phyloP scores from a whole-genome alignment of 1,140 invertebrate species.

The Piezodorus guildinii region DNA sequence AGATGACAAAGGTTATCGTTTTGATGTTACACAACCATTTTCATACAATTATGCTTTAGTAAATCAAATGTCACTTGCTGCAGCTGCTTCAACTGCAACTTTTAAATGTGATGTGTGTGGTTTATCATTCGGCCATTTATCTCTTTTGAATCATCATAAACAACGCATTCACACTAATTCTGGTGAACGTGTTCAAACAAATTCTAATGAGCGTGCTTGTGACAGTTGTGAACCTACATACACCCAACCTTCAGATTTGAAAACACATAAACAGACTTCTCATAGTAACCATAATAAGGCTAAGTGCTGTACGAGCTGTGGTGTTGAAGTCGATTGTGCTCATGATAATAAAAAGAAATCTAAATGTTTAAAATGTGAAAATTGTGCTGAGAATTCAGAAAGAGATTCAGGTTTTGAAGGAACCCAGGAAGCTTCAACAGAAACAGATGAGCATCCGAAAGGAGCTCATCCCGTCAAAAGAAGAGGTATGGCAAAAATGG shows the following conservation, averaged over 20 bases:
- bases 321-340: slow-evolving; percentile 36
- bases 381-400: slow-evolving; percentile 24
- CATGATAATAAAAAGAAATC: slow-evolving; percentile 31
- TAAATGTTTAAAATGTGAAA: slow-evolving; percentile 32
- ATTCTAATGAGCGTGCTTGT: slow-evolving; percentile 27
- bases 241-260: slow-evolving; percentile 30
- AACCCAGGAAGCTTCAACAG: slow-evolving; percentile 18
- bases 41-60: slow-evolving; percentile 42
- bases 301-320: slow-evolving; percentile 38
- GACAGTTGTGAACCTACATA: slow-evolving; percentile 31
- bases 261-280: slow-evolving; percentile 30
- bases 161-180: slow-evolving; percentile 49
- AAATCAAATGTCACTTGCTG: slow-evolving; percentile 43
- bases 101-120: slow-evolving; percentile 79
- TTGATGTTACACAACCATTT: slow-evolving; percentile 42
- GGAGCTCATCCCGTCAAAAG: slow-evolving; percentile 72
- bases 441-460: slow-evolving; percentile 31
- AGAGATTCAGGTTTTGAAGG: slow-evolving; percentile 17
- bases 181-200: slow-evolving; percentile 53
- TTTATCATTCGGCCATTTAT: slow-evolving; percentile 64
- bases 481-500: slow-evolving; percentile 58
- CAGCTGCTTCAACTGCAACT: slow-evolving; percentile 61
- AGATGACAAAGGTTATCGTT: slow-evolving; percentile 42
- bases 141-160: slow-evolving; percentile 68
- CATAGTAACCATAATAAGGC: slow-evolving; percentile 21